A percentile compares a stretch with the other conserved stretches of the same genome.
Evolutionary conservation across 2,797 vertebrate species (phyloP).

Genomic region (Phyllotis vaccarum): DNA sequence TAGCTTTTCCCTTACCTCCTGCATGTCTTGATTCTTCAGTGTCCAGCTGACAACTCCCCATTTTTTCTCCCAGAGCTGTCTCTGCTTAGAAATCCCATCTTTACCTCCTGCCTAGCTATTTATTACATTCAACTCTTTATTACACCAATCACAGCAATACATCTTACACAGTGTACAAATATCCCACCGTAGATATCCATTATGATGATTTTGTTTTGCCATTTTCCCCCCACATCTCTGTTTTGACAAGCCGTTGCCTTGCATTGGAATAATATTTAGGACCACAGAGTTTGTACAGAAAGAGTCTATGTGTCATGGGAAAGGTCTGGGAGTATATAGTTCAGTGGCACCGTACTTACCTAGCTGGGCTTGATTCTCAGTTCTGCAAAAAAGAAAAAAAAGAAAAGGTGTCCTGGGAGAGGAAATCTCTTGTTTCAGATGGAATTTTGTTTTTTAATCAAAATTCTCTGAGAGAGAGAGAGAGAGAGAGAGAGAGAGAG

Average conservation of each 20-base stretch:
- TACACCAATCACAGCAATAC: too few relatives aligned
- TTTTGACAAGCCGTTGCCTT: slow-evolving; percentile 74
- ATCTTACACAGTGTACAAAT: too few relatives aligned
- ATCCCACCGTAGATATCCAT: background rate
- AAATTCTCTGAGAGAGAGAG: too few relatives aligned
- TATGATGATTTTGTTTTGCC: slow-evolving; percentile 64
- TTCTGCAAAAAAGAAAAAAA: background rate
- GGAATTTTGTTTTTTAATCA: background rate
- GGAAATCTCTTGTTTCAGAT: slow-evolving; percentile 46
- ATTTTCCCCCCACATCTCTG: background rate
- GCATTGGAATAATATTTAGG: slow-evolving; percentile 72
- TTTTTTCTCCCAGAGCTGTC: too few relatives aligned
- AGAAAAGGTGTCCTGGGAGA: slow-evolving; percentile 37
- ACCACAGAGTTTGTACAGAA: slow-evolving; percentile 60
- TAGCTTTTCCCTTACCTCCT: too few relatives aligned
- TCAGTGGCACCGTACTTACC: background rate
- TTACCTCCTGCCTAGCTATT: too few relatives aligned
- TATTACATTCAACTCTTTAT: too few relatives aligned
- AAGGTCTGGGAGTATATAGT: background rate
- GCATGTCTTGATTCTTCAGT: too few relatives aligned
- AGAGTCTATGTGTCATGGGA: slow-evolving; percentile 43
- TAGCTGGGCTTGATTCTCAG: background rate
- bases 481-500: too few relatives aligned
- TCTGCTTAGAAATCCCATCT: too few relatives aligned
- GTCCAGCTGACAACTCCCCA: too few relatives aligned